phyloP scores from a whole-genome alignment of 2,113 vertebrate genomes.

The Tichodroma muraria region DNA sequence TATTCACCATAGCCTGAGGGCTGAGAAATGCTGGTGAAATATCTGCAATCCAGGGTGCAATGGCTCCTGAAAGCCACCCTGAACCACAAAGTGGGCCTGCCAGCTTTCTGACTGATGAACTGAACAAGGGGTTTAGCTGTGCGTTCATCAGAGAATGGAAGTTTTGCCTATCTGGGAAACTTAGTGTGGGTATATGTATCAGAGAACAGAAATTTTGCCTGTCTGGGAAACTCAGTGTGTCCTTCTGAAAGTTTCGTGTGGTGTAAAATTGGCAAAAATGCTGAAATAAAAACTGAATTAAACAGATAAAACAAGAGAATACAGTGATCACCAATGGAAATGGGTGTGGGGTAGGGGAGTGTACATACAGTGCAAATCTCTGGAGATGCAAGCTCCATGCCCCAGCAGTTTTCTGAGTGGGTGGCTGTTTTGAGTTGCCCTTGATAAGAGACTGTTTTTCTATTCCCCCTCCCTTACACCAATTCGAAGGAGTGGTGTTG shows the following conservation, averaged over 20 bases:
- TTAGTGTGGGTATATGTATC: neutral
- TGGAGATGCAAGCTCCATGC: neutral
- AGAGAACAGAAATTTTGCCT: neutral
- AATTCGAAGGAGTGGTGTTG: neutral
- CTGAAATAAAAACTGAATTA: neutral
- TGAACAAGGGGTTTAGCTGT: neutral
- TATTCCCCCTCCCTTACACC: neutral
- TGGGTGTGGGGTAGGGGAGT: neutral
- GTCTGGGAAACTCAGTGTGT: neutral
- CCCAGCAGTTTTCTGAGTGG: neutral
- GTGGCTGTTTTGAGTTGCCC: neutral
- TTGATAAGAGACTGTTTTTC: neutral
- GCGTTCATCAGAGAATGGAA: neutral
- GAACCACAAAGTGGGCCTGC: neutral
- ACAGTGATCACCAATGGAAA: neutral
- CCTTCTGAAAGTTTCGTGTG: neutral
- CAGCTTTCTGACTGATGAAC: neutral
- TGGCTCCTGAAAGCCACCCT: neutral
- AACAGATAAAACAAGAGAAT: neutral
- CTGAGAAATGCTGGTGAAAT: neutral
- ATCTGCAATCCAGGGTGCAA: neutral
- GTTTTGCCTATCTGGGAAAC: neutral
- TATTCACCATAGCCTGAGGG: neutral
- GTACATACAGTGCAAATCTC: neutral
- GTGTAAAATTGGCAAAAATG: neutral